Base-by-base conservation (phyloP, 92 coral and sea anemone species). In the Palythoa heliodiscus region DNA sequence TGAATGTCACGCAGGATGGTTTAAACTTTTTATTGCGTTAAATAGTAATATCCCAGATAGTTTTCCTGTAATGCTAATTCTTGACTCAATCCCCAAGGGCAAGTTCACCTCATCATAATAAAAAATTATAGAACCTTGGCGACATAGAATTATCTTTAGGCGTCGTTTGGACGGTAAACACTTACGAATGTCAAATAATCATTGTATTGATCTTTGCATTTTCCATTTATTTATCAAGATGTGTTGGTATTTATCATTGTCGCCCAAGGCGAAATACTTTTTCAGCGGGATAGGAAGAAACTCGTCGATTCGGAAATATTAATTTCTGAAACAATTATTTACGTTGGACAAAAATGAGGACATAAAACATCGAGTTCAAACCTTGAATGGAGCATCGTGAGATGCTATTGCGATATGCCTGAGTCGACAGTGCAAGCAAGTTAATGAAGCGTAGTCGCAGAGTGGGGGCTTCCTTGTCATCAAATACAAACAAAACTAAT, bases 241-340 rank as follows among this genome's bases (percentile, higher is more conserved):
- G 23, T 80, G 54, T 37, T 43, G 73, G 58, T 47, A 20, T 52
- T 66, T 25, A 25, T 9, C 69, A 19, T 22, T 63, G 39, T 39
- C 40, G 58, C 61, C 84, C 63, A 23, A 24, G 58, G 84, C 23
- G 61, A 80, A 67, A 64, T 78, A 19, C 23, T 48, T 38, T 2
- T 64, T 25, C 84, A 47, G 84, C 70, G 40, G 84, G 75, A 47
- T 48, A 6, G 15, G 11, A 67, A 66, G 73, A 6, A 74, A 20
- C 47, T 69, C 47, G 35, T 15, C 38, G 22, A 22, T 2, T 40
- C 73, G 48, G 48, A 76, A 54, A 25, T 24, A 12, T 15, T 20
- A 16, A 63, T 63, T 79, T 73, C 19, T 22, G 39, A 63, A 63
- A 50, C 84, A 53, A 24, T 22, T 80, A 58, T 29, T 50, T 54